Evolutionary conservation across 1,140 invertebrate genomes (phyloP).

Genomic region (Caenorhabditis elegans): DNA sequence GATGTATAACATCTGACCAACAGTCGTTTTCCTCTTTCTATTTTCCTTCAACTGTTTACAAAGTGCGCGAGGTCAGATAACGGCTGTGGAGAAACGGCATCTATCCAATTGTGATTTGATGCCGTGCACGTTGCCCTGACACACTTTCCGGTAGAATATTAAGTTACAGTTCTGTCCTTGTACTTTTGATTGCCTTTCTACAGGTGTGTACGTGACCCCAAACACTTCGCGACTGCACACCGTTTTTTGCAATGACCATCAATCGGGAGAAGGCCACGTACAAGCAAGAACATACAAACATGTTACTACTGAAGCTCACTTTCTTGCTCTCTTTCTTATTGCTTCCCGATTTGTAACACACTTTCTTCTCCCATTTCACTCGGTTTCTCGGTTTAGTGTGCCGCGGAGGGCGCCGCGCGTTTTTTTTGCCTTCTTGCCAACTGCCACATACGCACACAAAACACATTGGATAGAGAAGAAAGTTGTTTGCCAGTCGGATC

Average conservation of each 20-base stretch:
- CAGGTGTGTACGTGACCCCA: slow-evolving; percentile 4
- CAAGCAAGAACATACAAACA: slow-evolving; percentile 28
- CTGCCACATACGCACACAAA: slow-evolving; percentile 30
- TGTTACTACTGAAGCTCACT: slow-evolving; percentile 6
- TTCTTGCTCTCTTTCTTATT: background rate
- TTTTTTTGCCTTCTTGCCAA: slow-evolving; percentile 30
- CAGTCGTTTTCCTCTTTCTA: no score
- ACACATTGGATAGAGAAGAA: slow-evolving; percentile 9
- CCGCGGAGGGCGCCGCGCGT: slow-evolving; percentile 14
- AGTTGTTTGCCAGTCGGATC: slow-evolving; percentile 32
- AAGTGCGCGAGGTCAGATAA: background rate
- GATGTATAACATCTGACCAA: no score
- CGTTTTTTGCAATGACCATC: slow-evolving; percentile 6
- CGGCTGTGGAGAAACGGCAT: background rate
- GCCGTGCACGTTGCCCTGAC: background rate
- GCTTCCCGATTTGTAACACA: slow-evolving; percentile 12
- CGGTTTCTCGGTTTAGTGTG: slow-evolving; percentile 8
- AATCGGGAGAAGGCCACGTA: background rate
- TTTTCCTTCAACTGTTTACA: no score
- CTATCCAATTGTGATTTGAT: background rate
- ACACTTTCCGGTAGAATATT: background rate
- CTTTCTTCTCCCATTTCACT: background rate
- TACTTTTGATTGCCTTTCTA: background rate
- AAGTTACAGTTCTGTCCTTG: background rate
- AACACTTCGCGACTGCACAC: background rate